These are phyloP conservation scores for Neodon shergylaensis DNA, from an alignment of 2,113 vertebrate species.

Conservation along the genomic window DNA sequence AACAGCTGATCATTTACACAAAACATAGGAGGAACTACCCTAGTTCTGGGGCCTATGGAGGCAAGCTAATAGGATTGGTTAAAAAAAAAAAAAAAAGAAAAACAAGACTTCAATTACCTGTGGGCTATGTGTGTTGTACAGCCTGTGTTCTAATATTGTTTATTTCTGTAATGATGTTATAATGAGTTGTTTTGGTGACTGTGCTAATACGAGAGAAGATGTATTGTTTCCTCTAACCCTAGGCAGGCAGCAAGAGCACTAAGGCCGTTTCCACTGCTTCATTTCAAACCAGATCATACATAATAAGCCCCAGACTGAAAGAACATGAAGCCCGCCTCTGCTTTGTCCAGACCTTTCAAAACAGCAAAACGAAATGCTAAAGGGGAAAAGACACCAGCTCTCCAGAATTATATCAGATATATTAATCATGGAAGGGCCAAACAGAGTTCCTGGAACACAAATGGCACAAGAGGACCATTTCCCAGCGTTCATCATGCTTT, in stretches of 20 bases:
- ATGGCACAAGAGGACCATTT: conserved; percentile 14
- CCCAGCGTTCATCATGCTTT: conserved; percentile 45
- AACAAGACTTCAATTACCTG: neutral
- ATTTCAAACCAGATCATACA: neutral
- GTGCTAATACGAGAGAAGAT: neutral
- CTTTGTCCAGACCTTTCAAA: conserved; percentile 40
- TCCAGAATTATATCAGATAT: conserved; percentile 56
- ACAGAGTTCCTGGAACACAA: conserved; percentile 53
- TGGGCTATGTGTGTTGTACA: neutral
- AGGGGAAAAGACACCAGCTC: conserved; percentile 33
- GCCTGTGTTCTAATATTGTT: neutral
- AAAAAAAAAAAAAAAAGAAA: neutral
- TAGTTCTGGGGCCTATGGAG: no score
- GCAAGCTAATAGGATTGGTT: neutral
- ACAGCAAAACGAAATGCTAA: conserved; percentile 58
- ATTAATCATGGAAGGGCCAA: conserved; percentile 58
- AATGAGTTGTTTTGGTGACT: neutral
- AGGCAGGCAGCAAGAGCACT: neutral
- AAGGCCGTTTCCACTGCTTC: neutral
- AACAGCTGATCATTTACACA: neutral
- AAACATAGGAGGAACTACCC: neutral
- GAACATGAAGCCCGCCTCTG: neutral
- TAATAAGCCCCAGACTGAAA: conserved; percentile 24
- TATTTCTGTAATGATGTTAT: neutral
- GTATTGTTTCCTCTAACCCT: neutral